phyloP scores from a whole-genome alignment of 2,113 vertebrate species.

The Atlantisia rogersi region DNA sequence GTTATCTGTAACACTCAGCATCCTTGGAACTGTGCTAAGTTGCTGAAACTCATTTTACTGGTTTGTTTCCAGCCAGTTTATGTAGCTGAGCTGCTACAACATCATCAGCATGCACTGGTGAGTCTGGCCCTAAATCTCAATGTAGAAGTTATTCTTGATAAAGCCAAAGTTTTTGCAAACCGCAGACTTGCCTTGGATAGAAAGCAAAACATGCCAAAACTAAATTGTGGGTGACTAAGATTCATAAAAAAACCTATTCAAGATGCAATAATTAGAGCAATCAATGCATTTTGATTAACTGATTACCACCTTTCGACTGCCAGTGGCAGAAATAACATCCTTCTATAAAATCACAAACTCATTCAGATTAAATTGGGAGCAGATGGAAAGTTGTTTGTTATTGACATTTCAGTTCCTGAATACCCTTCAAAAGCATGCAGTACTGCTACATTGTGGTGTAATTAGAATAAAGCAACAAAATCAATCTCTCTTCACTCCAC shows the following conservation, averaged over 20 bases:
- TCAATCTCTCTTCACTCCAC: not conserved
- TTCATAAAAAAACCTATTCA: not conserved
- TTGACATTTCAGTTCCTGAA: conserved; percentile 44
- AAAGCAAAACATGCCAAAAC: not conserved
- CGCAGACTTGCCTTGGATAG: not conserved
- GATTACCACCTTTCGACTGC: conserved; percentile 43
- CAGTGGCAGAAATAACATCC: conserved; percentile 39
- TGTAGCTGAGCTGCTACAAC: not conserved
- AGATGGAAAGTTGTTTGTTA: conserved; percentile 53
- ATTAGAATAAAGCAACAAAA: conserved; percentile 46
- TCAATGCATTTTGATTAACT: conserved; percentile 59
- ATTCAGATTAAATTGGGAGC: conserved; percentile 38
- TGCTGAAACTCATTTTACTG: not conserved
- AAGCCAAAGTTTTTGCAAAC: not conserved
- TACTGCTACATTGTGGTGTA: not conserved
- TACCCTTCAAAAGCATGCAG: not conserved
- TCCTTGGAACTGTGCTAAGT: not conserved
- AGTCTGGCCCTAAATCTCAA: not conserved
- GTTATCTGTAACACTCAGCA: not conserved
- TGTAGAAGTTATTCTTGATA: not conserved
- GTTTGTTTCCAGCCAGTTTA: not conserved
- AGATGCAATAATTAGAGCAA: conserved; percentile 32
- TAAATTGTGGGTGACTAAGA: not conserved
- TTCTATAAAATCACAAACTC: conserved; percentile 23
- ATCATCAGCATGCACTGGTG: not conserved